A percentile compares a stretch with the other conserved stretches of the same genome.
Conservation (phyloP, 2,888 invertebrate genomes). For the Sisyra terminalis region DNA sequence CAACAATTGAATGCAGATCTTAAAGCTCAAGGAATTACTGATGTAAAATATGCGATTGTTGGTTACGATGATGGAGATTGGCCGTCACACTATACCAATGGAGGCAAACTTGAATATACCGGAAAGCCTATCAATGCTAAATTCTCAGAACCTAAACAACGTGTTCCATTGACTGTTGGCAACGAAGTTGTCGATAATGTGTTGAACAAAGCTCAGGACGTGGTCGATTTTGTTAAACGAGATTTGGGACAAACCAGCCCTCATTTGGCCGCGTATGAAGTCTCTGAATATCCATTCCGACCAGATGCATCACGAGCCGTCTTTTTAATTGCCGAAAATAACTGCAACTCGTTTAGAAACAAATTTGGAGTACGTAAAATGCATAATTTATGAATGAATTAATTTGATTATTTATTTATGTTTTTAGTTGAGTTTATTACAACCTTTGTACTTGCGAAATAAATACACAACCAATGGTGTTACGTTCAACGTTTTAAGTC, state of each 20-base stretch:
- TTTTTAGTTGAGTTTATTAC: background rate
- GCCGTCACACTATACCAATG: conserved; percentile 38
- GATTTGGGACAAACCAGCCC: conserved; percentile 28
- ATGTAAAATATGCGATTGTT: conserved; percentile 38
- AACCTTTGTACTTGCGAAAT: background rate
- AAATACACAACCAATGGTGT: conserved; percentile 24
- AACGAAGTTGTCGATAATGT: conserved; percentile 17
- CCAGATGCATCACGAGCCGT: conserved; percentile 53
- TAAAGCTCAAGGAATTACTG: conserved; percentile 44
- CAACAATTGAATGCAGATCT: conserved; percentile 39
- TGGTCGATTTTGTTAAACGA: background rate
- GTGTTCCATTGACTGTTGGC: conserved; percentile 16
- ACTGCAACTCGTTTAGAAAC: conserved; percentile 1
- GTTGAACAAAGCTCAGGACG: conserved; percentile 9
- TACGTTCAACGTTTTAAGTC: conserved; percentile 41
- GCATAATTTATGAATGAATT: background rate
- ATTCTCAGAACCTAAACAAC: conserved; percentile 20
- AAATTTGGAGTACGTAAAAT: background rate
- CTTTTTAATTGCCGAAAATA: conserved; percentile 1
- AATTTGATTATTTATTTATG: background rate
- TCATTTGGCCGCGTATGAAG: conserved; percentile 42
- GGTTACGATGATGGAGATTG: conserved; percentile 40
- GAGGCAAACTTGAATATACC: conserved; percentile 32
- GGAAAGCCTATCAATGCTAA: conserved; percentile 29
- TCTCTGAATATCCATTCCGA: conserved; percentile 55